These are phyloP conservation scores for Drymonia ruficornis DNA, from an alignment of 2,888 invertebrate species.

Conservation along the genomic window DNA sequence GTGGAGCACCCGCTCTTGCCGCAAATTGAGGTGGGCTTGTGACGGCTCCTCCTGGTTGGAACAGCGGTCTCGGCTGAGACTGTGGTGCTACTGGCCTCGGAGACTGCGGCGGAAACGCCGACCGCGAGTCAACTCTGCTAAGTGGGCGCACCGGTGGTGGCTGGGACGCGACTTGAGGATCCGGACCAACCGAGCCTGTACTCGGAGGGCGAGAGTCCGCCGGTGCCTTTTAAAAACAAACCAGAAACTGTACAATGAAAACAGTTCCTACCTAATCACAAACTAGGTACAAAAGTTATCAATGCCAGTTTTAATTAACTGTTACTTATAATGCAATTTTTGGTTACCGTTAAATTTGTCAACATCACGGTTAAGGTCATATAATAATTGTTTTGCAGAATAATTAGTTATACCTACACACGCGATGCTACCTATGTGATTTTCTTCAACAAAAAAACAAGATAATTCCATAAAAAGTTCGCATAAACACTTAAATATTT, in stretches of 20 bases:
- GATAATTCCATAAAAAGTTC: conserved; percentile 16
- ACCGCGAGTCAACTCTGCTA: conserved; percentile 69
- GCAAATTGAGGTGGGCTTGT: conserved; percentile 62
- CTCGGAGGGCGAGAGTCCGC: conserved; percentile 65
- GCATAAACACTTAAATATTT: conserved; percentile 43
- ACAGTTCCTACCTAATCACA: not conserved
- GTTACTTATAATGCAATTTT: too few relatives aligned
- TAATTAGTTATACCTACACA: too few relatives aligned
- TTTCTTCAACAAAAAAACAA: not conserved
- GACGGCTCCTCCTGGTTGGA: conserved; percentile 76
- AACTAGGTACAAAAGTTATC: not conserved
- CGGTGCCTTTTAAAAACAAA: conserved; percentile 64
- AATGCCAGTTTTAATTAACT: not conserved
- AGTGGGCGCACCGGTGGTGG: conserved; percentile 66
- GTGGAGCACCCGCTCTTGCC: conserved; percentile 62
- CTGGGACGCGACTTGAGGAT: conserved; percentile 52
- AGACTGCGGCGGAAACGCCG: conserved; percentile 62
- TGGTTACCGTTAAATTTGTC: too few relatives aligned
- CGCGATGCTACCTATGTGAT: not conserved
- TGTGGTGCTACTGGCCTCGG: conserved; percentile 61
- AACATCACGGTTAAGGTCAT: too few relatives aligned
- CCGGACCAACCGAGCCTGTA: conserved; percentile 54
- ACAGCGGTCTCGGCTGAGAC: conserved; percentile 66
- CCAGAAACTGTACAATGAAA: conserved; percentile 1
- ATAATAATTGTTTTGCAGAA: too few relatives aligned